Evolutionary conservation across 2,797 vertebrate genomes (phyloP).

Genomic region (Leontocebus nigricollis): DNA sequence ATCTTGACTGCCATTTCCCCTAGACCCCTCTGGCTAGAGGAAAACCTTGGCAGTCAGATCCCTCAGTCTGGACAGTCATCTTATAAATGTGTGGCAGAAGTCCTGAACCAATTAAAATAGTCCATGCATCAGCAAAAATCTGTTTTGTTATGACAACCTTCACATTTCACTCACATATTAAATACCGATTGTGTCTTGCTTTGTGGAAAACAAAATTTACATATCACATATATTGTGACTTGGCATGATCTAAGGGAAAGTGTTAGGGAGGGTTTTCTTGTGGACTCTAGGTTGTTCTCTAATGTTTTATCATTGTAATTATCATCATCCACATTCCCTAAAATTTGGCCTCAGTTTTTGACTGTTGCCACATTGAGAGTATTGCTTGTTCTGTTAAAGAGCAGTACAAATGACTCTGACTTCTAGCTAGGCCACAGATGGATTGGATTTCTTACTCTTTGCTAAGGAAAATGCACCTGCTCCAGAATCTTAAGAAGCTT

Average conservation of each 20-base stretch:
- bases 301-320: not conserved
- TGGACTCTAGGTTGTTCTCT: not conserved
- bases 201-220: constrained; percentile 6
- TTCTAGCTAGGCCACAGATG: constrained; percentile 54
- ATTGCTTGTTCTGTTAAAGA: constrained; percentile 61
- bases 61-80: not conserved
- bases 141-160: not conserved
- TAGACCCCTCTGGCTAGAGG: not conserved
- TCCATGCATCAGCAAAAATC: not conserved
- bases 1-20: not conserved
- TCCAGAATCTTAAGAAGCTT: constrained; percentile 67
- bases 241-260: constrained; percentile 25
- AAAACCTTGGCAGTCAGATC: not conserved
- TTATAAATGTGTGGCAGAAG: not conserved
- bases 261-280: not conserved
- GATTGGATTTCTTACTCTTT: constrained; percentile 67
- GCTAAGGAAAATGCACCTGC: constrained; percentile 77
- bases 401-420: constrained; percentile 60
- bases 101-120: not conserved
- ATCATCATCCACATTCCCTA: not conserved
- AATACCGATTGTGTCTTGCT: not conserved
- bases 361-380: constrained; percentile 16
- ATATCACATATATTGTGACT: not conserved
- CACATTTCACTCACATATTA: not conserved
- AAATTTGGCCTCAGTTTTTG: constrained; percentile 10